These are phyloP conservation scores for Buphagus erythrorhynchus DNA, from an alignment of 2,797 vertebrate species.

Conservation along the genomic window DNA sequence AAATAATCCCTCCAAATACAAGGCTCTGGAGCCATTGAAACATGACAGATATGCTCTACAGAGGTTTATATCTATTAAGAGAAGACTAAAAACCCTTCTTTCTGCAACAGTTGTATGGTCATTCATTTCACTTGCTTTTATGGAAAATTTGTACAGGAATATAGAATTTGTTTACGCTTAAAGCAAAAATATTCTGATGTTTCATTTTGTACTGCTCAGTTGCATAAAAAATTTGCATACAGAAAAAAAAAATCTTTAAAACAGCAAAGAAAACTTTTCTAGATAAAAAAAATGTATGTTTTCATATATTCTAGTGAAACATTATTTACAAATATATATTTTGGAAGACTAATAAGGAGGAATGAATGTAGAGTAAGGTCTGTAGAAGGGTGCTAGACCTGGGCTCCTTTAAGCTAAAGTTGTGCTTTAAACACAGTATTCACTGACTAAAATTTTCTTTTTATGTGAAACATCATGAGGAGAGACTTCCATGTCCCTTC, in stretches of 20 bases:
- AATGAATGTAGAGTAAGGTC: neutral
- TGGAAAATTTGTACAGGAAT: neutral
- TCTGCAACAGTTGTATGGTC: neutral
- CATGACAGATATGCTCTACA: neutral
- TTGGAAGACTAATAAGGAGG: neutral
- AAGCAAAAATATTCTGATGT: neutral
- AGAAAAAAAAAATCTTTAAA: neutral
- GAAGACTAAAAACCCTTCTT: neutral
- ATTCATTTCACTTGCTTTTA: neutral
- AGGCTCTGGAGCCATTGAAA: neutral
- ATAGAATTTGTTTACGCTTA: neutral
- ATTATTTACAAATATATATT: neutral
- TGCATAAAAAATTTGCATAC: neutral
- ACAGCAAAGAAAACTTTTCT: neutral
- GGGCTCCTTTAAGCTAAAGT: neutral
- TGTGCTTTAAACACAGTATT: neutral
- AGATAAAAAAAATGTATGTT: neutral
- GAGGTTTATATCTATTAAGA: neutral
- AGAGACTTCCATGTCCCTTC: neutral
- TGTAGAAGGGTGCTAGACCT: neutral
- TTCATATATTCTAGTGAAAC: neutral
- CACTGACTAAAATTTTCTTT: neutral
- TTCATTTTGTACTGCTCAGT: neutral
- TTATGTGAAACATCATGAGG: neutral
- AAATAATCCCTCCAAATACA: neutral